Evolutionary conservation across 2,113 vertebrate species (phyloP).

Genomic region (Silurus glanis): DNA sequence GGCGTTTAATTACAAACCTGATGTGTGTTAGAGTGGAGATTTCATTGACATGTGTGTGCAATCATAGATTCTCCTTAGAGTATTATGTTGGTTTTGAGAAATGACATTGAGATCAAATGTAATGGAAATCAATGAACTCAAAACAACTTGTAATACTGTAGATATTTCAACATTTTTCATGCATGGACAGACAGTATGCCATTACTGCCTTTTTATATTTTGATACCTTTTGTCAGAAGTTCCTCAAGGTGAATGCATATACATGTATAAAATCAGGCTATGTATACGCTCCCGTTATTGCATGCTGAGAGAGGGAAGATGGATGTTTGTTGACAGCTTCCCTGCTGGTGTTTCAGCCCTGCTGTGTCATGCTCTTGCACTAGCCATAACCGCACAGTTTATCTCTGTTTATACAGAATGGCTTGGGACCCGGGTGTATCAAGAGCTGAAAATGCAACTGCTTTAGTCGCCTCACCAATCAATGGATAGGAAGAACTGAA

Average conservation of each 20-base stretch:
- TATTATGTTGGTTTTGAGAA: background rate
- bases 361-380: conserved; percentile 66
- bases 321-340: conserved; percentile 65
- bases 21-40: background rate
- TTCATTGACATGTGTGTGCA: background rate
- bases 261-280: background rate
- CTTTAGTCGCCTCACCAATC: conserved; percentile 37
- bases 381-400: conserved; percentile 60
- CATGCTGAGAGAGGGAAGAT: conserved; percentile 56
- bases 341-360: conserved; percentile 54
- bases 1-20: background rate
- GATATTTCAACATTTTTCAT: background rate
- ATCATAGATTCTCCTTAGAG: background rate
- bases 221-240: background rate
- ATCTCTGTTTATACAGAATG: conserved; percentile 63
- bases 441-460: conserved; percentile 58
- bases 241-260: background rate
- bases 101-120: background rate
- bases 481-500: conserved; percentile 35
- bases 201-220: background rate
- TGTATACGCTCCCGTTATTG: conserved; percentile 37
- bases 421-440: conserved; percentile 51
- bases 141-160: background rate
- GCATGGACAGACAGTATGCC: background rate
- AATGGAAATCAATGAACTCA: background rate